Evolutionary conservation across 2,113 vertebrate species (phyloP), one percentile per base, ranked within the genome.

Genomic region (Monopterus albus): DNA sequence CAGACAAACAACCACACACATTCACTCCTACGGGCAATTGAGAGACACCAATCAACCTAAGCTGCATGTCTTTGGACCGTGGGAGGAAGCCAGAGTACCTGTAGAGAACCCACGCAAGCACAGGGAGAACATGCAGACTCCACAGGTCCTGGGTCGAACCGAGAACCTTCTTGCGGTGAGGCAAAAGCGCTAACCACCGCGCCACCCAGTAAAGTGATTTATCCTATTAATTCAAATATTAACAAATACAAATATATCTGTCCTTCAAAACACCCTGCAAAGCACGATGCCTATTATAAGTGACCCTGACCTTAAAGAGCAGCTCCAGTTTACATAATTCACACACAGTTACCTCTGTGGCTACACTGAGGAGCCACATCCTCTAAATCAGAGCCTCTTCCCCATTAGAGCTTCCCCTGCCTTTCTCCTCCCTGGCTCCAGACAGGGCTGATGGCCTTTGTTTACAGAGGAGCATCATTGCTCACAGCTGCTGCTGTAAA

Each of bases 401-500:
- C 36, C 55, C 69, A 72, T 81, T 46, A 67, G 29, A 55, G 72
- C 59, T 53, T 39, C 15, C 40, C 20, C 42, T 11, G 52, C 66
- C 52, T 18, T 70, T 51, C 59, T 70, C 71, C 51, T 72, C 64
- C 40, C 72, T 51, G 63, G 53, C 35, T 86, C 9, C 72, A 56
- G 20, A 82, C 70, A 68, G 25, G 56, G 88, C 74, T 55, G 66
- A 89, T 88, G 58, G 65, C 74, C 78, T 78, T 78, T 81, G 55
- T 77, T 68, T 64, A 51, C 31, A 12, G 65, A 49, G 53, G 53
- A 67, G 55, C 66, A 29, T 74, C 86, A 83, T 90, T 56, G 40
- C 77, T 86, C 79, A 84, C 68, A 57, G 52, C 40, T 51, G 50
- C 55, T 36, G 75, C 76, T 55, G 81, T 90, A 88, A 90, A 89